Conservation (phyloP, 2,888 invertebrate genomes). For the Ormyrus pomaceus region DNA sequence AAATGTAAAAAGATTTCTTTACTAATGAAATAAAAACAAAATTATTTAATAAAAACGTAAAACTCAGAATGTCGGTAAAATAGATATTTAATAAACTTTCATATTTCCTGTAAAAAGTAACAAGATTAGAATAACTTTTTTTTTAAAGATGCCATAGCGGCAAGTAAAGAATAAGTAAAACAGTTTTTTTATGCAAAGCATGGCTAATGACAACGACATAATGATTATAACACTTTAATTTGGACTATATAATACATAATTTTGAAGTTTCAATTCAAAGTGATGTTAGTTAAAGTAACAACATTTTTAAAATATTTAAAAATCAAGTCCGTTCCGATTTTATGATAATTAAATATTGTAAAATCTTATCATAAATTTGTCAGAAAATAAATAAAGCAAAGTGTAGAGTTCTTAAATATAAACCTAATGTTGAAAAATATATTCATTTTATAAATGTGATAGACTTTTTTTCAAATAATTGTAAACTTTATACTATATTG, state of each 20-base stretch:
- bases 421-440: constrained; percentile 17
- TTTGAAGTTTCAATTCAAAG: constrained; percentile 11
- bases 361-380: constrained; percentile 6
- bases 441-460: constrained; percentile 14
- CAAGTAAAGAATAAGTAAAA: constrained; percentile 31
- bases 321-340: constrained; percentile 24
- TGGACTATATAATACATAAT: background rate
- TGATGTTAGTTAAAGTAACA: background rate
- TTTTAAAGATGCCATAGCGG: constrained; percentile 16
- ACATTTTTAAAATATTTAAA: constrained; percentile 9
- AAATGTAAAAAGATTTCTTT: background rate
- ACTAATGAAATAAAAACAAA: background rate
- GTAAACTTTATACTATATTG: background rate
- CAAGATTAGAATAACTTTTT: constrained; percentile 6
- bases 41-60: constrained; percentile 1
- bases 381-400: constrained; percentile 3
- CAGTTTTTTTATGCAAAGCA: constrained; percentile 6
- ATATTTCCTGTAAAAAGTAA: background rate
- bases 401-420: constrained; percentile 2
- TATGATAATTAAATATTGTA: constrained; percentile 5
- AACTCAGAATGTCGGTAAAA: constrained; percentile 30
- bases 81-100: background rate
- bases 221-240: background rate
- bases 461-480: constrained; percentile 1
- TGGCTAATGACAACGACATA: constrained; percentile 1